Base-by-base conservation (phyloP, 2,113 vertebrate genomes). In the Bubalus kerabau region DNA sequence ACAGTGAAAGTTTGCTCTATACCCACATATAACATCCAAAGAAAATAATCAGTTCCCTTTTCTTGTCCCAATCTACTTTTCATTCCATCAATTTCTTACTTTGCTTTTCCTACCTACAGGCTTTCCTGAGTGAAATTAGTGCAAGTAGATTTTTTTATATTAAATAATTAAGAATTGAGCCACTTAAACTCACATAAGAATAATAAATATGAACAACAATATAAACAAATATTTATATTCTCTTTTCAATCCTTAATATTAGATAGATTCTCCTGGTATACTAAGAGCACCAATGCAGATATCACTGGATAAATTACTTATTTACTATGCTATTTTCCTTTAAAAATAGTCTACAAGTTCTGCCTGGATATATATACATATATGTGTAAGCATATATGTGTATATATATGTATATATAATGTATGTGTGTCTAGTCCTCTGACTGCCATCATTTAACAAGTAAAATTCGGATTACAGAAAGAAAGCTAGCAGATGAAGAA, bases 401-500 rank as follows among this genome's bases (percentile, higher is more conserved):
- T 16, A 7, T 32, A 23, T n/a, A 11, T 8, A n/a, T 7, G 13
- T 14, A 15, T 64, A 7, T 23, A n/a, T 36, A 43, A 82, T 87
- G n/a, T 59, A 64, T 64, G 87, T 85, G 85, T 84, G 54, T 21
- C 94, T 62, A 92, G 43, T 21, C 23, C 89, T 90, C 95, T 4
- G 93, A 96, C 62, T 48, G 96, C 97, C 94, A 97, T 92, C 97
- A 97, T 98, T 96, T 98, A 94, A 96, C 97, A 98, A 93, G 89
- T 97, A 98, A 98, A 98, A 96, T 98, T 97, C 93, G 40, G 97
- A 98, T 97, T 95, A 98, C 92, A 98, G 95, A 98, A 97, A 98
- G 97, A 98, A 40, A 92, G 89, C 98, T 95, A 98, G 90, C 97
- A 98, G 98, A 98, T 96, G 97, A 98, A 99, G 97, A 97, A 97